Evolutionary conservation across 1,140 invertebrate species (phyloP).

Genomic region (Periplaneta americana): DNA sequence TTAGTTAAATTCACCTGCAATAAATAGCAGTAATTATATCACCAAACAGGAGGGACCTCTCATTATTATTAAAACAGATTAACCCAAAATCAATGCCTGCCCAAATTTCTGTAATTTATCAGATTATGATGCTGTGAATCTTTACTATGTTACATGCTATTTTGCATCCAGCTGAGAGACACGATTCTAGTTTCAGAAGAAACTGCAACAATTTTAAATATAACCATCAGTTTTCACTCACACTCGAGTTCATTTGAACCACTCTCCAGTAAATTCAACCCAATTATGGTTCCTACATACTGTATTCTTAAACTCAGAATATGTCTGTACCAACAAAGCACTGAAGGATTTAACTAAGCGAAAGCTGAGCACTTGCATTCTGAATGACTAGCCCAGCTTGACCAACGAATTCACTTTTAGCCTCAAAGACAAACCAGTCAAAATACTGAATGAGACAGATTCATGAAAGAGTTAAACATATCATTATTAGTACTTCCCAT

Average conservation of each 20-base stretch:
- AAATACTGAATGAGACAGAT: neutral
- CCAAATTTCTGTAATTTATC: too few species aligned
- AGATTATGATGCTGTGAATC: too few species aligned
- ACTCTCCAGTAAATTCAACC: neutral
- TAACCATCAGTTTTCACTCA: neutral
- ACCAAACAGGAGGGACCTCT: too few species aligned
- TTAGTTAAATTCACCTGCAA: too few species aligned
- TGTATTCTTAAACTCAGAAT: neutral
- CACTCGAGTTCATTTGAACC: neutral
- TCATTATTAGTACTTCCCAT: too few species aligned
- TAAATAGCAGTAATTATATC: too few species aligned
- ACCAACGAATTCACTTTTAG: neutral
- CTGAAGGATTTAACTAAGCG: neutral
- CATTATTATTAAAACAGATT: too few species aligned
- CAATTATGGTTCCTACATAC: neutral
- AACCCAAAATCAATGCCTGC: too few species aligned
- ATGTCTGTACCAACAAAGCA: neutral
- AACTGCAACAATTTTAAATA: neutral
- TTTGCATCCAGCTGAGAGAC: too few species aligned
- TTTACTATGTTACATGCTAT: too few species aligned
- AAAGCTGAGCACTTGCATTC: neutral
- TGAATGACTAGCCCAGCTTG: neutral
- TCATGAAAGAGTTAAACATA: too few species aligned
- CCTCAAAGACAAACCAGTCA: neutral
- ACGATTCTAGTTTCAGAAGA: too few species aligned